Evolutionary conservation across 2,797 vertebrate species (phyloP).

Genomic region (Podargus strigoides): DNA sequence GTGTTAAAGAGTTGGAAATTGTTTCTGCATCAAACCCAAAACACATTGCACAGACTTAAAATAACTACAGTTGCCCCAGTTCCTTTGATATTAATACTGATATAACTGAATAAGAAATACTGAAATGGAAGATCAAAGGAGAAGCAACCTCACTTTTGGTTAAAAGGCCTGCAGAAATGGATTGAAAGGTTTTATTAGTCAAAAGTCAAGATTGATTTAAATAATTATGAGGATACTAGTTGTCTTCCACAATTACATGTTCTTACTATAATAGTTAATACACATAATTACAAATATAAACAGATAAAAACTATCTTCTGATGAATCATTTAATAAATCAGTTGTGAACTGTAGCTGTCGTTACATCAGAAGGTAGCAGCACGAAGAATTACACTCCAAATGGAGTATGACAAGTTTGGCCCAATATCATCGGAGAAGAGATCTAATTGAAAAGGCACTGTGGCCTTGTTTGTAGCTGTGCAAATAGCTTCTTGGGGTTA

Average conservation of each 20-base stretch:
- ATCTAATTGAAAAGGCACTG: not conserved
- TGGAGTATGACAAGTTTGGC: not conserved
- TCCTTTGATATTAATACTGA: not conserved
- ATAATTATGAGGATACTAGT: not conserved
- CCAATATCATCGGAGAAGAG: not conserved
- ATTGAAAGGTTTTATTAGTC: not conserved
- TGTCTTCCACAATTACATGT: not conserved
- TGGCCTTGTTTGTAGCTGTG: not conserved
- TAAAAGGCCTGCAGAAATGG: not conserved
- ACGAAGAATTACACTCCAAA: not conserved
- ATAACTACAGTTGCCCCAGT: not conserved
- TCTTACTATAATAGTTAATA: not conserved
- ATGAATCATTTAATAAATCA: not conserved
- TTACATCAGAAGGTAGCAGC: not conserved
- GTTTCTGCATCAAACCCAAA: not conserved
- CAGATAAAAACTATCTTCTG: not conserved
- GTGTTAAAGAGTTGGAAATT: not conserved
- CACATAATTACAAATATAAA: not conserved
- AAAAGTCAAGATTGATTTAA: not conserved
- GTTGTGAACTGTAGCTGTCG: not conserved
- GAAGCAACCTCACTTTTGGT: not conserved
- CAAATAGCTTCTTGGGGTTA: not conserved
- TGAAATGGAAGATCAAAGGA: not conserved
- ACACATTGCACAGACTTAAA: not conserved
- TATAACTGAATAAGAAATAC: not conserved